Evolutionary conservation across 2,888 invertebrate genomes (phyloP), one percentile per base, ranked within the genome.

Genomic region (Dryobotodes eremita): DNA sequence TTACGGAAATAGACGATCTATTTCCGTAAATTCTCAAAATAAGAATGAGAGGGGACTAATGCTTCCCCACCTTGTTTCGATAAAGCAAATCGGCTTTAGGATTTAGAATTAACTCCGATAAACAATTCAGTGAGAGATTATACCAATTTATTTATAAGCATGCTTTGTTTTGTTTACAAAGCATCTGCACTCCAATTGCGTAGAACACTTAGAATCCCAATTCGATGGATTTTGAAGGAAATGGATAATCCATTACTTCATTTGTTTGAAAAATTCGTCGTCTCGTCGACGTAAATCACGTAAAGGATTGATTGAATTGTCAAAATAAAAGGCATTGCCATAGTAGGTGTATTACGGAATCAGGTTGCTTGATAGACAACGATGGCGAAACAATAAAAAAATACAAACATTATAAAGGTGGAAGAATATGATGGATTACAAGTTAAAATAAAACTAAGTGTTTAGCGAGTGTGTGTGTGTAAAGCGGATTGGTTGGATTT

Each of bases 401-500:
- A 46, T 57, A 59, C 10, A 36, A 53, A 82, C 6, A 46, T 17
- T 64, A 17, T 46, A 13, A 36, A 64, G 53, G 42, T 59, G 31
- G 31, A 68, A 59, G 36, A 36, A 68, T 23, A 11, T 15, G 8
- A 23, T 26, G 42, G 57, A 61, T 82, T 55, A 55, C 17, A 46
- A 59, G 5, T 65, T n/a, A 31, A 70, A 82, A 70, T 15, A 53
- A 48, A 59, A 42, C n/a, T 10, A 53, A 50, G 42, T 46, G 31
- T 74, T 82, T 62, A 31, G 31, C 31, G 31, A 36, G 31, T 36
- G 31, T 2, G 31, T 36, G 31, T 36, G 31, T 36, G 31, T 20
- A 59, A 42, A 73, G 64, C 20, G 46, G 69, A 83, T 74, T 78
- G 23, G 61, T 61, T 65, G 15, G 46, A 68, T 81, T 55, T 78